Conservation (phyloP, 2,888 invertebrate species). For the Ophioninae sp. region DNA sequence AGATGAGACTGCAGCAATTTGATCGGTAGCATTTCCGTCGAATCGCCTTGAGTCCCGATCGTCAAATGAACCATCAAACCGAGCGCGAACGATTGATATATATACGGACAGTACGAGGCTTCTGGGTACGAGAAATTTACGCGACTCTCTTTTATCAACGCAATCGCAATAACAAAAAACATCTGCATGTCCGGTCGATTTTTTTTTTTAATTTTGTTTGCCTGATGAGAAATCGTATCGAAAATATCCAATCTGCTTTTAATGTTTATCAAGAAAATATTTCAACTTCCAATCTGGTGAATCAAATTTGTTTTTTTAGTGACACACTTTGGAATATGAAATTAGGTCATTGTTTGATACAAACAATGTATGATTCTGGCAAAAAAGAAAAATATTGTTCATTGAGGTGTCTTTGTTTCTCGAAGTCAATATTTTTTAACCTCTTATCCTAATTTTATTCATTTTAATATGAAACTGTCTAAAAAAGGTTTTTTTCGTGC, state of each 20-base stretch:
- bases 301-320: too few species aligned
- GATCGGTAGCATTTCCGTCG: background rate
- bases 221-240: background rate
- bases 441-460: too few species aligned
- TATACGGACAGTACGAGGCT: background rate
- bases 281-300: background rate
- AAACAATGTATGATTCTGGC: too few species aligned
- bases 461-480: too few species aligned
- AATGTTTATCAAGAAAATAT: background rate
- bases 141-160: background rate
- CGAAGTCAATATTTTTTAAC: too few species aligned
- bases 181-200: background rate
- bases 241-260: background rate
- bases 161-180: background rate
- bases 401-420: too few species aligned
- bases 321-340: too few species aligned
- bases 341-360: too few species aligned
- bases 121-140: background rate
- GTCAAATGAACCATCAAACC: slow-evolving; percentile 12
- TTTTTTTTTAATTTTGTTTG: background rate
- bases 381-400: too few species aligned
- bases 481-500: too few species aligned
- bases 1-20: slow-evolving; percentile 11
- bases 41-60: slow-evolving; percentile 5
- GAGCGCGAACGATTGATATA: background rate